phyloP scores from a whole-genome alignment of 1,140 invertebrate genomes.

The Drosophila oshimai region DNA sequence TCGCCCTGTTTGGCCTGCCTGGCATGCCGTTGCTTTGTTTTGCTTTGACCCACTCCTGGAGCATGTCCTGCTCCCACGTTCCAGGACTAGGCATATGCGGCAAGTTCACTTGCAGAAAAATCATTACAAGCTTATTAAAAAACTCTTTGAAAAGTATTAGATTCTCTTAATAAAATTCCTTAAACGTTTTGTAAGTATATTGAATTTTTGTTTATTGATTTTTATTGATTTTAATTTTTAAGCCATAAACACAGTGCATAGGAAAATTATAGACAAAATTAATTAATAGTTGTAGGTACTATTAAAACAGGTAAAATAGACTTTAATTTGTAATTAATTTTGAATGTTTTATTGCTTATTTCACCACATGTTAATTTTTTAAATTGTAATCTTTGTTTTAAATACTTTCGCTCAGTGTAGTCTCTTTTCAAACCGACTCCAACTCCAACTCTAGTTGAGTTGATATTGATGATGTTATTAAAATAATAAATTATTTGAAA shows the following conservation, averaged over 20 bases:
- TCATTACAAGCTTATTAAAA: neutral
- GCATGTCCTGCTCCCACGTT: slow-evolving; percentile 1
- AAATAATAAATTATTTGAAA: slow-evolving; percentile 82
- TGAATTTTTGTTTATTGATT: too few species aligned
- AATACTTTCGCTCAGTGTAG: neutral
- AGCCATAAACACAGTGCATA: too few species aligned
- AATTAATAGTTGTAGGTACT: too few species aligned
- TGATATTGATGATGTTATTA: slow-evolving; percentile 81
- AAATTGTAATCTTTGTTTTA: too few species aligned
- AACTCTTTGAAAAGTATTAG: too few species aligned
- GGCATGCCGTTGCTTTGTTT: slow-evolving; percentile 53
- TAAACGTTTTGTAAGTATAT: too few species aligned
- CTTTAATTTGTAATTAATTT: too few species aligned
- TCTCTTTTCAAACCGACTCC: slow-evolving; percentile 2
- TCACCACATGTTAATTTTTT: too few species aligned
- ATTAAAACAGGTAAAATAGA: too few species aligned
- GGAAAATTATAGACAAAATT: too few species aligned
- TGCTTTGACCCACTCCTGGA: slow-evolving; percentile 47
- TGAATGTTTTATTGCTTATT: too few species aligned
- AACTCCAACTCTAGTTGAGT: slow-evolving; percentile 58
- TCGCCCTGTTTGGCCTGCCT: slow-evolving; percentile 58
- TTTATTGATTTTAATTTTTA: neutral
- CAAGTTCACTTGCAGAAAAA: slow-evolving; percentile 5
- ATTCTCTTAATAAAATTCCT: too few species aligned
- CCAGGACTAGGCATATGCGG: slow-evolving; percentile 46